phyloP scores from a whole-genome alignment of 2,797 vertebrate genomes.

The Cirrhinus mrigala region DNA sequence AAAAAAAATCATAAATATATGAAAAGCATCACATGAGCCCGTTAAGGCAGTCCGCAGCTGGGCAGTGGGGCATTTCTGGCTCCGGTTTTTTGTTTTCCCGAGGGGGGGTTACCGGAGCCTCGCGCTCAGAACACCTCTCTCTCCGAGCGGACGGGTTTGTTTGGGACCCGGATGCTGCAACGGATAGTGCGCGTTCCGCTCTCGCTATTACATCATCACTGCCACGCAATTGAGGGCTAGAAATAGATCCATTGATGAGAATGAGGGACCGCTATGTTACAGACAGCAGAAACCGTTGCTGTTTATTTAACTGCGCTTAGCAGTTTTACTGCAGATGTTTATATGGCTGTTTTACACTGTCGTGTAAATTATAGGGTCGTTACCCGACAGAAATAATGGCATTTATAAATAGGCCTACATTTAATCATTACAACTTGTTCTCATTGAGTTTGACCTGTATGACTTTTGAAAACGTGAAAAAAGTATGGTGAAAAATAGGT shows the following conservation, averaged over 20 bases:
- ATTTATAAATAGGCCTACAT: background rate
- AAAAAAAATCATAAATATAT: background rate
- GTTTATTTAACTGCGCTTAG: background rate
- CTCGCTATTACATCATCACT: conserved; percentile 40
- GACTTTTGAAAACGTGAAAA: background rate
- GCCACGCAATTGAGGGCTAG: conserved; percentile 22
- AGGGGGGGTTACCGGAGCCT: conserved; percentile 40
- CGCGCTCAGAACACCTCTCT: background rate
- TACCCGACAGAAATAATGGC: background rate
- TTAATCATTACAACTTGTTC: no score
- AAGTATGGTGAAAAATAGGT: background rate
- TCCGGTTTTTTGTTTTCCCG: conserved; percentile 44
- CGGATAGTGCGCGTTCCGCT: background rate
- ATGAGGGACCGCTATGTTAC: background rate
- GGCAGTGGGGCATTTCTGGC: conserved; percentile 39
- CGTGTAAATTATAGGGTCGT: background rate
- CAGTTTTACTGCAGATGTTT: background rate
- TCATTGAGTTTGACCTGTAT: background rate
- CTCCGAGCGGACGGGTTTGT: background rate
- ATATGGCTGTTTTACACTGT: background rate
- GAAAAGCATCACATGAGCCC: conserved; percentile 6
- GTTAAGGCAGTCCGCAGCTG: conserved; percentile 30
- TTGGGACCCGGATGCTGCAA: conserved; percentile 28
- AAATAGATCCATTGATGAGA: conserved; percentile 15
- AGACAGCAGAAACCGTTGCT: background rate